Evolutionary conservation across 2,888 invertebrate species (phyloP), one percentile per base, ranked within the genome.

Genomic region (Hedya salicella): DNA sequence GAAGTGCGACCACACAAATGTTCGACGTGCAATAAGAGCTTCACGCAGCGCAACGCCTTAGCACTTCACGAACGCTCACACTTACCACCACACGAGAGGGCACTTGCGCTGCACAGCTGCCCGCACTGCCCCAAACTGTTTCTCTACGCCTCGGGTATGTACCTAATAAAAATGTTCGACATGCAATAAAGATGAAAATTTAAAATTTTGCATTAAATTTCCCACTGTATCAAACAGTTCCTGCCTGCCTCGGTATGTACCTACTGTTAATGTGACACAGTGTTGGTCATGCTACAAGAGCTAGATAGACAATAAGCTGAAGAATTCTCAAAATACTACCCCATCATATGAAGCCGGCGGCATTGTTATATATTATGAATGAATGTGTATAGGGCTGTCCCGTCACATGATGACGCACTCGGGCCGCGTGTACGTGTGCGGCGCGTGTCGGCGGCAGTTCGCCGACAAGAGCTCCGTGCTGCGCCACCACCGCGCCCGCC

Each of bases 11-110:
- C 96, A 8, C 95, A 94, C 86, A 91, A 91, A 71, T 96, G 96
- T 78, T 82, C 90, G 0, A 85, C 87, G 69, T 96, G 96, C 76
- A 88, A 93, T 0, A 95, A 95, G 78, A 94, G 95, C 68, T 96
- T 95, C 85, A 95, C 95, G 0, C 96, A 96, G 82, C 95, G 95
- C 70, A 94, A 94, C 73, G 94, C 95, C 53, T 87, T 96, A 16
- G 86, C 88, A 16, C 91, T 94, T 30, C 96, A 96, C 81, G 92
- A 94, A 77, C 92, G 94, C 44, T 83, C 92, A 68, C 87, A 94
- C 74, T 88, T 91, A 78, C 91, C 94, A 40, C 85, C 93, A 52
- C 69, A 69, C 78, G 78, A 75, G 67, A 84, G 81, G 25, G 87
- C 94, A 68, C 93, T 95, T 32, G 91, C 93, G 72, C 86, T 95